Evolutionary conservation across 1,140 invertebrate species (phyloP).

Genomic region (Helicoverpa zea): DNA sequence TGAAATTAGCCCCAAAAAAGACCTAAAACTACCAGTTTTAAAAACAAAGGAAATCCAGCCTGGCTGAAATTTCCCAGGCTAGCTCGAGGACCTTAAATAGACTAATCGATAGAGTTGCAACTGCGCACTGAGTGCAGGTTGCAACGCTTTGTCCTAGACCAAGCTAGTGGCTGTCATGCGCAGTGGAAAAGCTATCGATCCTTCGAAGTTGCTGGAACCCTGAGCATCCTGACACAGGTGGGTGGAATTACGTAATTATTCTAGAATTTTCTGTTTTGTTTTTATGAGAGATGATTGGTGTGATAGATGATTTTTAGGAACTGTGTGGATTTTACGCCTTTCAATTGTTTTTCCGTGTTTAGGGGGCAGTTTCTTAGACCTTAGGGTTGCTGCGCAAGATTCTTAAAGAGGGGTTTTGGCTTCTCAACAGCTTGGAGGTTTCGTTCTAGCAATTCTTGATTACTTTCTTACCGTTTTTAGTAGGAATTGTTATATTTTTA

Average conservation of each 20-base stretch:
- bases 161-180: constrained; percentile 8
- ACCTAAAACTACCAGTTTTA: neutral
- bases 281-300: neutral
- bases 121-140: constrained; percentile 13
- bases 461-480: too few species aligned
- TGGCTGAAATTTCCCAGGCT: neutral
- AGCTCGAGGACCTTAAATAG: neutral
- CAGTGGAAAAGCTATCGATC: neutral
- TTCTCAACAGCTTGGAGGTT: too few species aligned
- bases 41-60: neutral
- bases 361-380: too few species aligned
- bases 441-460: too few species aligned
- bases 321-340: too few species aligned
- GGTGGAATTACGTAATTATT: neutral
- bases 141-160: neutral
- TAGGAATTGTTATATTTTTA: too few species aligned
- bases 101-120: neutral
- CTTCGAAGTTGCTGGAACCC: neutral
- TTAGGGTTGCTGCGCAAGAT: too few species aligned
- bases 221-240: neutral
- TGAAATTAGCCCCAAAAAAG: neutral
- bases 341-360: too few species aligned
- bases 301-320: too few species aligned
- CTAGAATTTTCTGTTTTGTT: neutral
- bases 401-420: too few species aligned